Percentiles rank a stretch among this genome's conserved stretches.
phyloP scores from a whole-genome alignment of 2,113 vertebrate genomes.

The Sebastes schlegelii region DNA sequence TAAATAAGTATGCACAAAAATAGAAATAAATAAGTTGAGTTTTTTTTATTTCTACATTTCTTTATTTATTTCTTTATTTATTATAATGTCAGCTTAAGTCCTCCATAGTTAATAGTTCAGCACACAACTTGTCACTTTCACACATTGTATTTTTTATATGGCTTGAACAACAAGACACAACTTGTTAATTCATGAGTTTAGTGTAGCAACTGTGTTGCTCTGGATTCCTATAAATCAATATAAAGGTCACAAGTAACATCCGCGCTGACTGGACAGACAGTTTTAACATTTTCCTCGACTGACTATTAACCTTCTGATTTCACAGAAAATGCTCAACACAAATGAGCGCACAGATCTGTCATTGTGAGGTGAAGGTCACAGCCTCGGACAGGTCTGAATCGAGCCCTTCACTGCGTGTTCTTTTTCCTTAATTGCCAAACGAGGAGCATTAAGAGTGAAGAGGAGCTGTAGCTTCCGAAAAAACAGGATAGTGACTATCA shows the following conservation, averaged over 20 bases:
- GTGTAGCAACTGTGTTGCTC: not conserved
- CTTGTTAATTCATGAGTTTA: not conserved
- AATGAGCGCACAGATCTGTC: constrained; percentile 7
- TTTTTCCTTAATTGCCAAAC: constrained; percentile 11
- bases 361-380: constrained; percentile 14
- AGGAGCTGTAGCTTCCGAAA: constrained; percentile 18
- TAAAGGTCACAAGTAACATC: not conserved
- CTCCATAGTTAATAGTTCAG: not conserved
- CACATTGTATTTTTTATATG: not conserved
- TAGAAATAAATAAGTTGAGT: too few relatives aligned
- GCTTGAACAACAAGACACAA: not conserved
- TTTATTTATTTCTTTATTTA: too few relatives aligned
- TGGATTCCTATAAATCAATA: not conserved
- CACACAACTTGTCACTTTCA: not conserved
- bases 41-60: too few relatives aligned
- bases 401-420: not conserved
- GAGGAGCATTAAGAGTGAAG: not conserved
- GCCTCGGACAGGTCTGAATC: constrained; percentile 1
- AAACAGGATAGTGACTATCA: constrained; percentile 64
- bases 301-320: constrained; percentile 9
- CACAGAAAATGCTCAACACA: not conserved
- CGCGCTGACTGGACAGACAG: not conserved
- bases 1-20: too few relatives aligned
- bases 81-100: too few relatives aligned
- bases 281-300: not conserved